phyloP scores from a whole-genome alignment of 2,113 vertebrate species.

The Porphyrio hochstetteri region DNA sequence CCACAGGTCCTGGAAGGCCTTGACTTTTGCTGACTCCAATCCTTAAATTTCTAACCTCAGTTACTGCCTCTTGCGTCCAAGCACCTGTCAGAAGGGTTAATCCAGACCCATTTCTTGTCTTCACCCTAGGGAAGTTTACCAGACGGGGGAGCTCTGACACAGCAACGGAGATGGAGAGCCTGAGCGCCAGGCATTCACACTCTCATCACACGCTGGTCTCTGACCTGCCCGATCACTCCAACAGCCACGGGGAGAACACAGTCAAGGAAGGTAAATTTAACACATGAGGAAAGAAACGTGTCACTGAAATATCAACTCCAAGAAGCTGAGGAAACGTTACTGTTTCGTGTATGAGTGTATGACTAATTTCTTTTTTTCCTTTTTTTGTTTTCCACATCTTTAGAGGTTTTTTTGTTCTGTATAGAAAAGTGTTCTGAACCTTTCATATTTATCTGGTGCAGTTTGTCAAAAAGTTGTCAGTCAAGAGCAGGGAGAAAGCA shows the following conservation, averaged over 20 bases:
- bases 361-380: neutral
- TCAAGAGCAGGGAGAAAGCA: neutral
- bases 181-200: conserved; percentile 90
- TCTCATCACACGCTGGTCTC: conserved; percentile 92
- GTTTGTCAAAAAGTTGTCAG: neutral
- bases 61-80: neutral
- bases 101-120: neutral
- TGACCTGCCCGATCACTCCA: conserved; percentile 92
- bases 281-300: neutral
- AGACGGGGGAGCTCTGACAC: conserved; percentile 93
- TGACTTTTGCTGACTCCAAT: neutral
- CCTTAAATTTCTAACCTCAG: neutral
- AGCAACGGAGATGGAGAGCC: conserved; percentile 90
- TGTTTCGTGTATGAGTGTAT: neutral
- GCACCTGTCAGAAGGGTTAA: neutral
- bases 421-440: neutral
- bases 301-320: neutral
- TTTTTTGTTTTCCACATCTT: accelerated
- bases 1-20: neutral
- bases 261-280: conserved; percentile 86
- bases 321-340: neutral
- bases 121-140: conserved; percentile 87
- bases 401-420: neutral
- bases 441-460: neutral
- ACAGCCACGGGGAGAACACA: conserved; percentile 94